Evolutionary conservation across 2,797 vertebrate species (phyloP).

Genomic region (Glyptemys insculpta): DNA sequence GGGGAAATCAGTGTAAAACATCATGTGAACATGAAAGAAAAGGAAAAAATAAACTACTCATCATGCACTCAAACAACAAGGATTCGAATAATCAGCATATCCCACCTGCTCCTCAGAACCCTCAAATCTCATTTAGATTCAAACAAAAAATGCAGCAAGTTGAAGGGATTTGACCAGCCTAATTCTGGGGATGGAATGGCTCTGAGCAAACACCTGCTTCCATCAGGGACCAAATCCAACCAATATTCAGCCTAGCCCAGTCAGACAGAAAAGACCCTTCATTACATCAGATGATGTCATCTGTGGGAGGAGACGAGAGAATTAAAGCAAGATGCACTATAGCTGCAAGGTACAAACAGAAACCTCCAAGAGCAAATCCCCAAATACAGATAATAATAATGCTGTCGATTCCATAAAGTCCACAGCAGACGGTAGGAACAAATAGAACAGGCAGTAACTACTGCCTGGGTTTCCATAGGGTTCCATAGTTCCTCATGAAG

Average conservation of each 20-base stretch:
- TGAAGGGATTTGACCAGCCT: not conserved
- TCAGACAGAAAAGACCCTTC: constrained; percentile 43
- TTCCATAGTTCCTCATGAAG: not conserved
- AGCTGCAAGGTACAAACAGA: not conserved
- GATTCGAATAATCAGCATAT: constrained; percentile 28
- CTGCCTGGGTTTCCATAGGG: not conserved
- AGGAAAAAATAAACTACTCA: not conserved
- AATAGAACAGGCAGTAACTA: not conserved
- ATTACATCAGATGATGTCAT: constrained; percentile 20
- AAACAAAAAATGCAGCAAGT: accelerated
- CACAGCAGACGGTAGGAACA: not conserved
- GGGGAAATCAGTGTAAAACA: not conserved
- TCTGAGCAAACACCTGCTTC: constrained; percentile 62
- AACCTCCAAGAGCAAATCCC: not conserved
- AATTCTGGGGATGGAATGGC: accelerated
- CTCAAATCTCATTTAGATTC: constrained; percentile 16
- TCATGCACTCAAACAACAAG: not conserved
- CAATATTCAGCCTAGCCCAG: accelerated
- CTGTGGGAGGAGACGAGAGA: not conserved
- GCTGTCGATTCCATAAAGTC: not conserved
- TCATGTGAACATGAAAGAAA: constrained; percentile 6
- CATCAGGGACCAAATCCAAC: accelerated
- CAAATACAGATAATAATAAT: not conserved
- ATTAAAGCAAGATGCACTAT: not conserved
- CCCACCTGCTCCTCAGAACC: constrained; percentile 35